Percentiles rank a stretch among this genome's conserved stretches.
Conservation (phyloP, 2,113 vertebrate species). For the Anser brachyrhynchus region DNA sequence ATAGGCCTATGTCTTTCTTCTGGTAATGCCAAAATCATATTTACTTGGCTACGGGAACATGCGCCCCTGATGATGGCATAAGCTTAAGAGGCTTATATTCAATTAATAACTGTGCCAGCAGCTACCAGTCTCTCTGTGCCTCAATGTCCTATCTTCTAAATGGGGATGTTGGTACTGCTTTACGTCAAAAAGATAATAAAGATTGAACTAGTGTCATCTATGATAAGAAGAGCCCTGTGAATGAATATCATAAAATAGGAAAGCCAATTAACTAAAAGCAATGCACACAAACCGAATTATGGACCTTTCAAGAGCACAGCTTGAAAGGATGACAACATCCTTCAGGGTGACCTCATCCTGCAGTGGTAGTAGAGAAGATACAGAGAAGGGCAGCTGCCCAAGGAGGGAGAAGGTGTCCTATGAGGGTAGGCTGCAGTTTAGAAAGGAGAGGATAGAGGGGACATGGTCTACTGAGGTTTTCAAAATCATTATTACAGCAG, state of each 20-base stretch:
- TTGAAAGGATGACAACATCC: neutral
- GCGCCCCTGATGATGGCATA: neutral
- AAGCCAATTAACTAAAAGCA: constrained; percentile 28
- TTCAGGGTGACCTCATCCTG: neutral
- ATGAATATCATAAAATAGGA: neutral
- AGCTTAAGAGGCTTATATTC: constrained; percentile 12
- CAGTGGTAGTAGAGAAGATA: neutral
- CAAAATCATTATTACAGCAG: neutral
- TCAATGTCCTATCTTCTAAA: neutral
- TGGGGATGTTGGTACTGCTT: neutral
- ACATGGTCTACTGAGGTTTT: neutral
- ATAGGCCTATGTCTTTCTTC: neutral
- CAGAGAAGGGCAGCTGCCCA: neutral
- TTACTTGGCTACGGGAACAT: neutral
- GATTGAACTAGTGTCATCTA: neutral
- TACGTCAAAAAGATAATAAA: neutral
- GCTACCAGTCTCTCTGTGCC: neutral
- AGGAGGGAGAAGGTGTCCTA: neutral
- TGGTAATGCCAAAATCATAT: constrained; percentile 6
- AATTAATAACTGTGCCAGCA: neutral
- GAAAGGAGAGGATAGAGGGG: too few relatives aligned
- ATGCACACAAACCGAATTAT: neutral
- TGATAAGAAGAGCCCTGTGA: neutral
- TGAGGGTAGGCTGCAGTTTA: neutral
- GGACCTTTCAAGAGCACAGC: neutral